These are phyloP conservation scores for Brenthis hecate DNA, from an alignment of 2,888 invertebrate species.

Conservation along the genomic window DNA sequence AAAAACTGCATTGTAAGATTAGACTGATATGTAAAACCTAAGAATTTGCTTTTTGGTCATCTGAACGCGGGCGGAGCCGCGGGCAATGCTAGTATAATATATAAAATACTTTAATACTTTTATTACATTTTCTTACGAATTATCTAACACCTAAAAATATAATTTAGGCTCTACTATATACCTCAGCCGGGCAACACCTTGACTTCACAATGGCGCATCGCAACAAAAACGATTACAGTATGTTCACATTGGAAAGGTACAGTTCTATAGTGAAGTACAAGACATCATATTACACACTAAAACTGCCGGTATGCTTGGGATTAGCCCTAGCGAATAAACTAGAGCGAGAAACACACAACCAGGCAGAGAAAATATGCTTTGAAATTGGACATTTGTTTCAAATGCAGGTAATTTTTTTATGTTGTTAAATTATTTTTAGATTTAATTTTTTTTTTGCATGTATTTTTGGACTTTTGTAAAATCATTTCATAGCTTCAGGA, in stretches of 20 bases:
- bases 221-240: slow-evolving; percentile 57
- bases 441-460: no score
- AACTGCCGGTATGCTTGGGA: slow-evolving; percentile 92
- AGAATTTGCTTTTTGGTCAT: no score
- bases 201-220: slow-evolving; percentile 85
- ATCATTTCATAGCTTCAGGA: no score
- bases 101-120: background rate
- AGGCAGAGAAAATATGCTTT: slow-evolving; percentile 89
- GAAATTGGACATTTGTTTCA: slow-evolving; percentile 96
- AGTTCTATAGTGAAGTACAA: slow-evolving; percentile 93
- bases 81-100: no score
- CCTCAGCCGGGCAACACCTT: slow-evolving; percentile 89
- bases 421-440: background rate
- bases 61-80: no score
- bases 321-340: slow-evolving; percentile 89
- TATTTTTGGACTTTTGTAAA: no score
- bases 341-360: slow-evolving; percentile 86
- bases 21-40: no score
- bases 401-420: slow-evolving; percentile 85
- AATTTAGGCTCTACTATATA: slow-evolving; percentile 80
- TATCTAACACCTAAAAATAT: slow-evolving; percentile 11
- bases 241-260: slow-evolving; percentile 91
- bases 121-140: background rate
- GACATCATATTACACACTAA: slow-evolving; percentile 94
- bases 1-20: no score